Evolutionary conservation across 2,113 vertebrate species (phyloP), one percentile per base, ranked within the genome.

Genomic region (Phylloscopus trochiloides): DNA sequence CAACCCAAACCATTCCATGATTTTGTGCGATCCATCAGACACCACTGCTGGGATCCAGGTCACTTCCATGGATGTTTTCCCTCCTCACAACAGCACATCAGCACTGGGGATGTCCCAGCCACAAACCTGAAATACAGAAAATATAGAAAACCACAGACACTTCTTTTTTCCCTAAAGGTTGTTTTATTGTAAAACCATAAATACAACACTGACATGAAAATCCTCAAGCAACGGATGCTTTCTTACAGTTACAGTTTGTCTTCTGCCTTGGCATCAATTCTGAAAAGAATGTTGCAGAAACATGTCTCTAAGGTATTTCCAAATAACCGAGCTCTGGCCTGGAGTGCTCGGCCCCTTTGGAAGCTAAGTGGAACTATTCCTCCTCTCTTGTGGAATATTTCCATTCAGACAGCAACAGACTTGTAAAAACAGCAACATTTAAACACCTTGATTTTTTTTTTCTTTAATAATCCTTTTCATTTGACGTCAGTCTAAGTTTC

Each of bases 181-280:
- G 89, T 98, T 98, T 98, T 98, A 98, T 98, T 98, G 98, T 97
- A 98, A 98, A 98, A 98, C 98, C 98, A 98, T 98, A 98, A 98
- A 98, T 98, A 98, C 98, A 98, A 98, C 98, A 98, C 98, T 97
- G 97, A 98, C 97, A 98, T 97, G 98, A 98, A 98, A 97, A 98
- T 96, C 95, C 97, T 98, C 96, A 97, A 97, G 98, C 97, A 97
- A 98, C 97, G 94, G 98, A 98, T 97, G 96, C 95, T 97, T 97
- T 97, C 97, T 97, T 97, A 97, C 97, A 95, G 68, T 97, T 97
- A 97, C 97, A 98, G 97, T 96, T 97, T 97, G 96, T 97, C 96
- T 97, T 98, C 95, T 97, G 96, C 97, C 97, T 97, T 96, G 98
- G 98, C 97, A 97, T 98, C 95, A 95, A 97, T 97, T 96, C 97